Percentiles rank a stretch among this genome's conserved stretches.
These are phyloP conservation scores for Lasioglossum figueresi DNA, from an alignment of 2,888 invertebrate species.

Conservation along the genomic window DNA sequence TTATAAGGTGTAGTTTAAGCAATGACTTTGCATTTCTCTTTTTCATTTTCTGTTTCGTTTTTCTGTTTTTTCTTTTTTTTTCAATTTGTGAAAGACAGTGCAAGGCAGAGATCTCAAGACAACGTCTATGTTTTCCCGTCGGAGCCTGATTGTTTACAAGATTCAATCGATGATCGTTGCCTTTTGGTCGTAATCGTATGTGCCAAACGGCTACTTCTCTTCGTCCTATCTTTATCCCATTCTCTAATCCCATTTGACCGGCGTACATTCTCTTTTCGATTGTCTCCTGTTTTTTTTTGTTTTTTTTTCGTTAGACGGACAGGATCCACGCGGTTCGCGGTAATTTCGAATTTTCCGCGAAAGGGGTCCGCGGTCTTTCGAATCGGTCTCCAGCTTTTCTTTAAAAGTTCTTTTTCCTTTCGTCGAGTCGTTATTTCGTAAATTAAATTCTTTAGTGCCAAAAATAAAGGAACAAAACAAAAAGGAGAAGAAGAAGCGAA, in stretches of 20 bases:
- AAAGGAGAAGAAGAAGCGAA: not conserved
- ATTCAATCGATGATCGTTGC: constrained; percentile 1
- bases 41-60: constrained; percentile 11
- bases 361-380: not conserved
- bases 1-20: constrained; percentile 26
- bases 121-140: constrained; percentile 12
- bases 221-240: not conserved
- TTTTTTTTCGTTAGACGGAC: constrained; percentile 6
- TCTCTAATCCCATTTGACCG: not conserved
- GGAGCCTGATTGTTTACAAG: not conserved
- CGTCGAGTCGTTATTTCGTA: constrained; percentile 8
- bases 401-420: not conserved
- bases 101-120: constrained; percentile 47
- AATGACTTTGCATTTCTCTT: constrained; percentile 34
- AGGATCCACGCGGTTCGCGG: constrained; percentile 18
- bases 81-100: constrained; percentile 21
- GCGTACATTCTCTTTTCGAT: not conserved
- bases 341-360: not conserved
- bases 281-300: not conserved
- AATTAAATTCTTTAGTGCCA: constrained; percentile 80
- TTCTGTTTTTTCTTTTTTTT: not conserved
- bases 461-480: constrained; percentile 55
- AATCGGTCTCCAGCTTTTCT: not conserved
- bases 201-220: constrained; percentile 15
- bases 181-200: not conserved